Percentiles rank a stretch among this genome's conserved stretches.
These are phyloP conservation scores for Zhuqinia jingwanae DNA, from an alignment of 2,888 invertebrate species.

Conservation along the genomic window DNA sequence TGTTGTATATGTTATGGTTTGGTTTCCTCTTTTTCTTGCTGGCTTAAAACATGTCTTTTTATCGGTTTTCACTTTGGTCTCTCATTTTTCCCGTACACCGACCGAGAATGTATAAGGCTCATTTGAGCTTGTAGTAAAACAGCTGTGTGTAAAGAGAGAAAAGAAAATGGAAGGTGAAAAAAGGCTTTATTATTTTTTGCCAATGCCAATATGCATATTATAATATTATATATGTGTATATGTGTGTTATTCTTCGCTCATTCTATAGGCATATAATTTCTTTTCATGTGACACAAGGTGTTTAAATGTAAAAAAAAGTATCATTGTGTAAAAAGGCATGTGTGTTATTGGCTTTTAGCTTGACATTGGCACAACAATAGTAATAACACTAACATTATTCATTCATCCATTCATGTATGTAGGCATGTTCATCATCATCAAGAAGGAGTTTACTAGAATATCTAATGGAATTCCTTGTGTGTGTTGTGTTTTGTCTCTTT, in stretches of 20 bases:
- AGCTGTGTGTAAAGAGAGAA: neutral
- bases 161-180: conserved; percentile 8
- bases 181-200: conserved; percentile 19
- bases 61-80: conserved; percentile 50
- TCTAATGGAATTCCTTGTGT: neutral
- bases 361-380: conserved; percentile 49
- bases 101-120: neutral
- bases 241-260: no score
- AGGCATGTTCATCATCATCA: conserved; percentile 35
- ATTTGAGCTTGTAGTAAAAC: neutral
- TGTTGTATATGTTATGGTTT: conserved; percentile 31
- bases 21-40: conserved; percentile 33
- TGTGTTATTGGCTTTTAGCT: conserved; percentile 30
- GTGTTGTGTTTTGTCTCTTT: neutral
- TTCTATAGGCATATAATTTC: no score
- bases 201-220: conserved; percentile 1
- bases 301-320: conserved; percentile 10
- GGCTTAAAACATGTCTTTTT: conserved; percentile 52
- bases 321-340: no score
- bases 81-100: conserved; percentile 21
- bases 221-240: no score
- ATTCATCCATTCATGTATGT: conserved; percentile 50
- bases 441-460: conserved; percentile 20
- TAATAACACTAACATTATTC: conserved; percentile 56
- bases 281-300: neutral